Conservation (phyloP, 2,888 invertebrate species). For the Periphyllus acericola region DNA sequence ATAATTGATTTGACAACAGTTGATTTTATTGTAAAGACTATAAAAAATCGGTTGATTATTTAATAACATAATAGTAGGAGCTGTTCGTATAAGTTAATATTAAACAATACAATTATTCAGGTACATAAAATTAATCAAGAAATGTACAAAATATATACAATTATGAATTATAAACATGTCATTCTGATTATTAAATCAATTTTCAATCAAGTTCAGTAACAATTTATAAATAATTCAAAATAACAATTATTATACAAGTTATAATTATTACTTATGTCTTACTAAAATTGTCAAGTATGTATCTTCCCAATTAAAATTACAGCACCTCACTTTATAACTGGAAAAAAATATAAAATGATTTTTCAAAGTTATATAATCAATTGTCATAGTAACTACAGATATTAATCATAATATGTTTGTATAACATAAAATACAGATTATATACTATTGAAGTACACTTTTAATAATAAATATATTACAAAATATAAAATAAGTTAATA, state of each 20-base stretch:
- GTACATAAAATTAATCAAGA: slow-evolving; percentile 2
- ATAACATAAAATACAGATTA: too few species aligned
- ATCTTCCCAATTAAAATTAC: background rate
- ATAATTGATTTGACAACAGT: background rate
- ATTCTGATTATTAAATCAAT: background rate
- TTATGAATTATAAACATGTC: slow-evolving; percentile 4
- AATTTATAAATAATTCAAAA: background rate
- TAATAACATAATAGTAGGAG: background rate
- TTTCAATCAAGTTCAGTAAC: background rate
- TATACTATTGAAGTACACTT: too few species aligned
- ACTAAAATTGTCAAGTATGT: background rate
- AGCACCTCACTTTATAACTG: background rate
- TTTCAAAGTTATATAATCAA: background rate
- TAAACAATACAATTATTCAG: background rate
- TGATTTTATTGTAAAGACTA: background rate
- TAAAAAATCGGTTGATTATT: background rate
- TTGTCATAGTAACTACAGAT: too few species aligned
- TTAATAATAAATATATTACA: background rate
- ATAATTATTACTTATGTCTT: background rate
- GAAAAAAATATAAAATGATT: background rate
- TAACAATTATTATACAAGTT: background rate
- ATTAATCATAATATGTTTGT: too few species aligned
- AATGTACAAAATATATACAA: background rate
- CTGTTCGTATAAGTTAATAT: slow-evolving; percentile 19
- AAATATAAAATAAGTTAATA: background rate